Evolutionary conservation across 2,797 vertebrate genomes (phyloP).

Genomic region (Thunnus albacares): DNA sequence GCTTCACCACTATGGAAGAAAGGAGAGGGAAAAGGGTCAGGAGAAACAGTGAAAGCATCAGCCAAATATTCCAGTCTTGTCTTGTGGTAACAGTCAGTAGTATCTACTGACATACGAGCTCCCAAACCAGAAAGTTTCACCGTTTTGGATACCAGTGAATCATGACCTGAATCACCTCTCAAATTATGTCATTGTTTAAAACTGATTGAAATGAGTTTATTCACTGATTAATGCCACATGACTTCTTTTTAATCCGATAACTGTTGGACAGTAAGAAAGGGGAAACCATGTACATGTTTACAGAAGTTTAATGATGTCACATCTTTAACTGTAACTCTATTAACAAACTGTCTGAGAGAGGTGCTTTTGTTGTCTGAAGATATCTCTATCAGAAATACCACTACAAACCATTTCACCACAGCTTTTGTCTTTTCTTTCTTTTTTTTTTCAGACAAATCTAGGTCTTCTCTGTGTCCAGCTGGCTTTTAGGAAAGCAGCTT

Average conservation of each 20-base stretch:
- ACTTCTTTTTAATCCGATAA: conserved; percentile 17
- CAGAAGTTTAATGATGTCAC: conserved; percentile 32
- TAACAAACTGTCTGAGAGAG: conserved; percentile 7
- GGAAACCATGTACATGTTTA: conserved; percentile 6
- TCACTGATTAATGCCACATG: conserved; percentile 16
- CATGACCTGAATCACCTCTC: neutral
- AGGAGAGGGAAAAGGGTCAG: conserved; percentile 21
- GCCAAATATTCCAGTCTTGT: conserved; percentile 32
- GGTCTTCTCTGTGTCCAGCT: conserved; percentile 64
- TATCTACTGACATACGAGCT: conserved; percentile 19
- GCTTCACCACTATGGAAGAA: conserved; percentile 91
- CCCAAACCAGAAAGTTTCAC: conserved; percentile 15
- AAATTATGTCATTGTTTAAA: conserved; percentile 18
- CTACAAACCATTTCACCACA: conserved; percentile 30
- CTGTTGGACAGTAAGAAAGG: neutral
- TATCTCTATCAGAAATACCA: conserved; percentile 41
- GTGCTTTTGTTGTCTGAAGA: conserved; percentile 47
- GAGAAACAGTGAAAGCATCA: conserved; percentile 16
- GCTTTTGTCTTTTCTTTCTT: conserved; percentile 7
- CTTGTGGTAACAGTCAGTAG: conserved; percentile 1
- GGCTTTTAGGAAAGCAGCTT: conserved; percentile 60
- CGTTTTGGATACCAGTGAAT: neutral
- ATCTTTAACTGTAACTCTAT: conserved; percentile 26
- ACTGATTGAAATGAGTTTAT: conserved; percentile 5
- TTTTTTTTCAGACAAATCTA: conserved; percentile 62